Evolutionary conservation across 35 echinoderm and acorn worm genomes (phyloP).

Genomic region (Anneissia japonica): DNA sequence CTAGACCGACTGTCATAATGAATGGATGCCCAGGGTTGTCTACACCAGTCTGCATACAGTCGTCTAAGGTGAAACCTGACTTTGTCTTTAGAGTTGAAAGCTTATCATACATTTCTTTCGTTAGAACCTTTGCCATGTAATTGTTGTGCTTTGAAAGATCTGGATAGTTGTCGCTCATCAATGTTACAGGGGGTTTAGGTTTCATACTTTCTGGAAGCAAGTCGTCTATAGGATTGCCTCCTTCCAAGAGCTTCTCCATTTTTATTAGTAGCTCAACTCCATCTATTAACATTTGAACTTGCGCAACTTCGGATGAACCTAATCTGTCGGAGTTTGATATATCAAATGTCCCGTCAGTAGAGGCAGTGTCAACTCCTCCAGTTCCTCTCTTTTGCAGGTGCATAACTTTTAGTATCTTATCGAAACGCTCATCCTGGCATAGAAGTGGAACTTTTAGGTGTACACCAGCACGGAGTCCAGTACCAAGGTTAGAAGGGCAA

Average conservation of each 20-base stretch:
- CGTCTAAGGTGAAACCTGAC: constrained; percentile 60
- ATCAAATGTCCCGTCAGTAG: constrained; percentile 99
- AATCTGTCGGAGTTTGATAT: constrained; percentile 92
- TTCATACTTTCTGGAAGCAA: constrained; percentile 66
- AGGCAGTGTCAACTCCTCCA: constrained; percentile 96
- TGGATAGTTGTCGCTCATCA: constrained; percentile 70
- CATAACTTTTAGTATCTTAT: constrained; percentile 61
- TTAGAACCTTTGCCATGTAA: constrained; percentile 70
- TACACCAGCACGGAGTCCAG: constrained; percentile 81
- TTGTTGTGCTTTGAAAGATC: constrained; percentile 91
- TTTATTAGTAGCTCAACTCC: constrained; percentile 77
- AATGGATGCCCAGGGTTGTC: constrained; percentile 97
- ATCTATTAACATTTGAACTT: constrained; percentile 83
- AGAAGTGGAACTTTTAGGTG: constrained; percentile 82
- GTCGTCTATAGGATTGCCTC: constrained; percentile 54
- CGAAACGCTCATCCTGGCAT: constrained; percentile 68
- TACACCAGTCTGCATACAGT: constrained; percentile 89
- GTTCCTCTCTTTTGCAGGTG: constrained; percentile 90
- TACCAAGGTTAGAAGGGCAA: constrained; percentile 95
- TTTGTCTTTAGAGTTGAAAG: constrained; percentile 60
- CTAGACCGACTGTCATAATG: constrained; percentile 90
- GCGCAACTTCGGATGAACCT: constrained; percentile 84
- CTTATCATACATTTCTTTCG: constrained; percentile 71
- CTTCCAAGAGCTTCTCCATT: constrained; percentile 84
- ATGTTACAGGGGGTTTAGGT: constrained; percentile 35